These are phyloP conservation scores for Pedetes capensis DNA, from an alignment of 2,113 vertebrate genomes.

Conservation along the genomic window DNA sequence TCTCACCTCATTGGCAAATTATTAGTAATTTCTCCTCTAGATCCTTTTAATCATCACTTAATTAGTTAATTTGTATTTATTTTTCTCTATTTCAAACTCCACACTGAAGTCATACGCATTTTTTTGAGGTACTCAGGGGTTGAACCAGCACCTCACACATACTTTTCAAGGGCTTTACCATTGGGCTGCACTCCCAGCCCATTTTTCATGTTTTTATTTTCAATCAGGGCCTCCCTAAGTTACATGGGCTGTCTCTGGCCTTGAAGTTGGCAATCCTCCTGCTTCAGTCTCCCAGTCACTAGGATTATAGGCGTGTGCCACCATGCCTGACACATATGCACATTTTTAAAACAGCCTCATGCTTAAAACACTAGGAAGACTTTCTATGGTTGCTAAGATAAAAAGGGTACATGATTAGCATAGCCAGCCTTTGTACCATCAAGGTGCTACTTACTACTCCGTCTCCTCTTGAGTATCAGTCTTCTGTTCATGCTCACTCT, in stretches of 20 bases:
- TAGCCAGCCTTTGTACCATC: neutral
- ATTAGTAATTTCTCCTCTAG: neutral
- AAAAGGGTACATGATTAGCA: neutral
- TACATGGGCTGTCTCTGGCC: no score
- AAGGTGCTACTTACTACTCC: neutral
- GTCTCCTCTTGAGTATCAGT: neutral
- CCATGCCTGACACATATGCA: no score
- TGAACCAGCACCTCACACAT: no score
- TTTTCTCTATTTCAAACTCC: neutral
- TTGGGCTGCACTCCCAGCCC: no score
- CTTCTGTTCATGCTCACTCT: neutral
- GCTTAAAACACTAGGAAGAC: neutral
- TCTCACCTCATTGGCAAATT: neutral
- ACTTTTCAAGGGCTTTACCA: no score
- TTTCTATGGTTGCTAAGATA: neutral
- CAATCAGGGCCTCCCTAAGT: no score
- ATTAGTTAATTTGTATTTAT: neutral
- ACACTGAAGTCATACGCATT: neutral
- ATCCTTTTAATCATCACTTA: neutral
- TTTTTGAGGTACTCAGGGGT: no score
- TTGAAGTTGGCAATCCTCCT: no score
- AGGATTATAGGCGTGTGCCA: no score
- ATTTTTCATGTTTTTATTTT: no score
- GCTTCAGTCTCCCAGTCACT: no score
- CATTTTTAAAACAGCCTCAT: no score